phyloP scores from a whole-genome alignment of 2,888 invertebrate species.

The Stenurella melanura region DNA sequence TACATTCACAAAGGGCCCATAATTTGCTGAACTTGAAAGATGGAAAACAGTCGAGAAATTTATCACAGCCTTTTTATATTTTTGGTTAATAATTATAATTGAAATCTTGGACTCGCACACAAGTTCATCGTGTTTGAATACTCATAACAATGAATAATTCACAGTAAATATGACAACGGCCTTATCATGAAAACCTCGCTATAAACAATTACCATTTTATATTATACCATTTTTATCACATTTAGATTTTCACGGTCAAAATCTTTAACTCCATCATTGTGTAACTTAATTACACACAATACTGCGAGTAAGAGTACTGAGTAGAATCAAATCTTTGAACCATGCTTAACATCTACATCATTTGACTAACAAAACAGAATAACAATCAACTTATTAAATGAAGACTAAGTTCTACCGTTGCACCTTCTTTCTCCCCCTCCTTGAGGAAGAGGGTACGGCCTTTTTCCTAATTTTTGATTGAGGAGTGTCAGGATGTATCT shows the following conservation, averaged over 20 bases:
- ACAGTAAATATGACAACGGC: slow-evolving; percentile 11
- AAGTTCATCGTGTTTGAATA: background rate
- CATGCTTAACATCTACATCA: slow-evolving; percentile 47
- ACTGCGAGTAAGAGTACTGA: slow-evolving; percentile 29
- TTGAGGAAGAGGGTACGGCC: slow-evolving; percentile 44
- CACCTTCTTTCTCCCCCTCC: slow-evolving; percentile 52
- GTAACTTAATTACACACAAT: slow-evolving; percentile 36
- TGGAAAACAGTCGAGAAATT: slow-evolving; percentile 38
- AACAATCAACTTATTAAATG: slow-evolving; percentile 39
- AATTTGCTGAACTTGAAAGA: slow-evolving; percentile 22
- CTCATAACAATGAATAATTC: slow-evolving; percentile 23
- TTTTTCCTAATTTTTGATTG: slow-evolving; percentile 67
- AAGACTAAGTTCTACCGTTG: slow-evolving; percentile 46
- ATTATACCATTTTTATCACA: slow-evolving; percentile 53
- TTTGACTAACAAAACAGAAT: slow-evolving; percentile 47
- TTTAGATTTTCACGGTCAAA: slow-evolving; percentile 44
- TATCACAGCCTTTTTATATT: slow-evolving; percentile 43
- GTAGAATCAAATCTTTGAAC: slow-evolving; percentile 39
- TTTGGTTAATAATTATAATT: background rate
- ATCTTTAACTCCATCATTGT: slow-evolving; percentile 31
- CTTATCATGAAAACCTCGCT: slow-evolving; percentile 33
- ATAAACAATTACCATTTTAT: slow-evolving; percentile 33
- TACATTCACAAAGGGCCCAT: background rate
- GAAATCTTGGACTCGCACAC: background rate
- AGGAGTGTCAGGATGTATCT: slow-evolving; percentile 59